Conservation (phyloP, 1,140 invertebrate genomes). For the Helicorthomorpha holstii region DNA sequence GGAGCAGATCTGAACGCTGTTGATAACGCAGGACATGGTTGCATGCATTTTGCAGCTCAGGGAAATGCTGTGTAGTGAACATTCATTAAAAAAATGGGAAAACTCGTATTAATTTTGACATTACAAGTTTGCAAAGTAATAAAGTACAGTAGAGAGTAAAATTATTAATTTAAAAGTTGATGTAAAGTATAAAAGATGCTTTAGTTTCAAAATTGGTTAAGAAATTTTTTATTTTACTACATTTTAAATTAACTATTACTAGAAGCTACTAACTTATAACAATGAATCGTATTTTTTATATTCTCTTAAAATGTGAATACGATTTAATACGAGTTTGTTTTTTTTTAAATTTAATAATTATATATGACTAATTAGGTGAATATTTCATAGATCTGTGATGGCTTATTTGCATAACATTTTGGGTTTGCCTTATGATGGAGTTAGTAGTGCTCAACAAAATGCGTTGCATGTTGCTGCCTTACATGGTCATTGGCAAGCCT, state of each 20-base stretch:
- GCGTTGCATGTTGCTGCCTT: background rate
- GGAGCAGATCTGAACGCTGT: background rate
- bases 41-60: background rate
- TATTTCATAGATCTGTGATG: background rate
- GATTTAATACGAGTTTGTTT: background rate
- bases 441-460: background rate
- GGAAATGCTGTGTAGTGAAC: background rate
- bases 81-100: background rate
- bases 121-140: no score
- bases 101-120: no score
- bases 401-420: background rate
- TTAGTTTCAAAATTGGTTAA: no score
- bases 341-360: background rate
- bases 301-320: no score
- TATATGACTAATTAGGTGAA: no score
- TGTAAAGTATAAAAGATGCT: no score
- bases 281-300: no score
- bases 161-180: no score
- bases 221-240: no score
- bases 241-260: no score
- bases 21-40: background rate
- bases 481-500: background rate
- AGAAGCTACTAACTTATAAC: no score
- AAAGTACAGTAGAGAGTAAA: no score
- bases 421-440: background rate